A percentile compares a stretch with the other conserved stretches of the same genome.
phyloP scores from a whole-genome alignment of 2,113 vertebrate genomes.

The Burhinus bistriatus region DNA sequence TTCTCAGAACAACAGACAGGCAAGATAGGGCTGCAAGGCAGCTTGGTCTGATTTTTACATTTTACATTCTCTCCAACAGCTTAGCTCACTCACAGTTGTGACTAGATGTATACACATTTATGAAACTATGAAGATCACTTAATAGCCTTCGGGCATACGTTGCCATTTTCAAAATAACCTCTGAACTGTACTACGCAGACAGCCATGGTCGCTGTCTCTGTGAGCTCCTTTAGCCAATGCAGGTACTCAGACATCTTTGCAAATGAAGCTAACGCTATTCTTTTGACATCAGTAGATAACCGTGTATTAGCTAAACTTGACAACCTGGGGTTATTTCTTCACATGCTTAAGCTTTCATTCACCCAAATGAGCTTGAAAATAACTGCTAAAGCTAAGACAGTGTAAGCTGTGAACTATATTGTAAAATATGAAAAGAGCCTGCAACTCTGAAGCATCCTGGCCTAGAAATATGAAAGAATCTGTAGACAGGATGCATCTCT shows the following conservation, averaged over 20 bases:
- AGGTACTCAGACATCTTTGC: background rate
- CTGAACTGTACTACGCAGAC: background rate
- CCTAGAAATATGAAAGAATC: background rate
- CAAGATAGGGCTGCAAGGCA: background rate
- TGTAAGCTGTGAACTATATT: background rate
- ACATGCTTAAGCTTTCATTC: background rate
- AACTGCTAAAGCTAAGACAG: background rate
- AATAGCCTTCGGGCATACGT: background rate
- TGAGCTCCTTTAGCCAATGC: background rate
- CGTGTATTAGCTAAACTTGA: background rate
- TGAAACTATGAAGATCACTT: background rate
- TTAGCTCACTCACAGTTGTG: background rate
- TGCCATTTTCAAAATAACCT: background rate
- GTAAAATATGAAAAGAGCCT: background rate
- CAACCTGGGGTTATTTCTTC: background rate
- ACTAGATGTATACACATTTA: background rate
- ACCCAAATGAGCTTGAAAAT: background rate
- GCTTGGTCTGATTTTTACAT: background rate
- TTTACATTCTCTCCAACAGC: background rate
- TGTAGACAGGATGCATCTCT: background rate
- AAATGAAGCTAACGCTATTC: background rate
- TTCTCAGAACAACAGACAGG: background rate
- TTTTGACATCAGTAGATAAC: background rate
- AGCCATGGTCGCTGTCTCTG: background rate
- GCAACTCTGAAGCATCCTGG: background rate